phyloP scores from a whole-genome alignment of 1,140 invertebrate genomes.

The Drosophila paulistorum region DNA sequence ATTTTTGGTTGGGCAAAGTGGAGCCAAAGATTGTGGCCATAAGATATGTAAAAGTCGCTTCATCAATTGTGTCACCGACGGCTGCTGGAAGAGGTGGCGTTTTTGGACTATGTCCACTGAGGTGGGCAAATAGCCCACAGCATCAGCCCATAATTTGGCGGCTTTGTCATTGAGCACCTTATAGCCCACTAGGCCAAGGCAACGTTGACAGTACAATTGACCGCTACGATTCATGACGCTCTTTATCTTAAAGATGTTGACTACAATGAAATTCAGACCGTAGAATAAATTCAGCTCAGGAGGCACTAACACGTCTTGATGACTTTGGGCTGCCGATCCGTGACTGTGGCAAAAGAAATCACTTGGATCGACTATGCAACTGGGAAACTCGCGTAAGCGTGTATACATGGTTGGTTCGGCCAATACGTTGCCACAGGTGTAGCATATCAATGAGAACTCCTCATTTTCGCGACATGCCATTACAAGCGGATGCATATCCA shows the following conservation, averaged over 20 bases:
- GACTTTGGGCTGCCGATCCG: constrained; percentile 2
- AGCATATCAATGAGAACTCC: constrained; percentile 36
- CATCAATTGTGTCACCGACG: constrained; percentile 53
- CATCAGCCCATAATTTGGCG: constrained; percentile 68
- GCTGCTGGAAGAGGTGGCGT: constrained; percentile 47
- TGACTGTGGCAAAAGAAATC: constrained; percentile 78
- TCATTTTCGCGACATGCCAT: constrained; percentile 29
- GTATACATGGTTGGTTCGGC: constrained; percentile 31
- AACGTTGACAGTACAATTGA: constrained; percentile 68
- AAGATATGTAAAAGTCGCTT: constrained; percentile 42
- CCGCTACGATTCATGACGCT: constrained; percentile 21
- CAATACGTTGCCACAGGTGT: constrained; percentile 36
- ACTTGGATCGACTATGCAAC: constrained; percentile 61
- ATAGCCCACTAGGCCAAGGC: constrained; percentile 58
- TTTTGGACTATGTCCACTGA: neutral
- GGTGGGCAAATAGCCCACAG: constrained; percentile 34
- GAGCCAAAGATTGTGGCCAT: constrained; percentile 41
- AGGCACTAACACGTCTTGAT: constrained; percentile 42
- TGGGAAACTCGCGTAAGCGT: constrained; percentile 67
- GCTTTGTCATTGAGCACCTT: constrained; percentile 46
- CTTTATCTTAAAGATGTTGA: constrained; percentile 33
- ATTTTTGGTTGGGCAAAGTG: constrained; percentile 31
- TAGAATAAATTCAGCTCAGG: constrained; percentile 56
- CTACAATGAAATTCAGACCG: constrained; percentile 66
- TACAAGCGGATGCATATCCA: constrained; percentile 21